These are phyloP conservation scores for Chlamydotis undulata DNA, from an alignment of 2,113 vertebrate species.

Conservation along the genomic window DNA sequence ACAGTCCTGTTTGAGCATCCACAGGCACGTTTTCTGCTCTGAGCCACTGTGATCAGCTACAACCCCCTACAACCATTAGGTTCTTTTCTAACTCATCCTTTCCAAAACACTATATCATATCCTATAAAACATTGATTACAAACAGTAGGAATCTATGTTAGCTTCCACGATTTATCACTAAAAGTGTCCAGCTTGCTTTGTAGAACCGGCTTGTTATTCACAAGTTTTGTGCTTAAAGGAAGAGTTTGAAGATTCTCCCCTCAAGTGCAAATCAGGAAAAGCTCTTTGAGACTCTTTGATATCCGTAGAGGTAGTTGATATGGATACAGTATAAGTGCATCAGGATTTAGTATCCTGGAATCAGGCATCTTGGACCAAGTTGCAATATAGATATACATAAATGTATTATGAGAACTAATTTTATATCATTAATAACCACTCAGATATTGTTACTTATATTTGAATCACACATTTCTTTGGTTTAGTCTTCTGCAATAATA, in stretches of 20 bases:
- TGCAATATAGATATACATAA: not conserved
- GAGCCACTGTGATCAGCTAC: not conserved
- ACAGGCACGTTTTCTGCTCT: not conserved
- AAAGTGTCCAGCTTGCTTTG: not conserved
- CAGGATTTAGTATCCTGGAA: not conserved
- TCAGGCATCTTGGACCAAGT: not conserved
- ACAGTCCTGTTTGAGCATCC: not conserved
- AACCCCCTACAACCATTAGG: not conserved
- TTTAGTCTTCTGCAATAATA: not conserved
- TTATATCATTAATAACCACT: not conserved
- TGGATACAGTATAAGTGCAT: not conserved
- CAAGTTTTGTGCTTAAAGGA: not conserved
- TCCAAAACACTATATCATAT: not conserved
- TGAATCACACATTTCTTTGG: not conserved
- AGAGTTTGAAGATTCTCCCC: not conserved
- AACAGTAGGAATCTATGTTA: not conserved
- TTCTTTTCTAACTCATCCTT: not conserved
- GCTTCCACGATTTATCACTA: not conserved
- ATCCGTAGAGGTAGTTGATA: not conserved
- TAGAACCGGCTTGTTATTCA: not conserved
- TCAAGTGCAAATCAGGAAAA: not conserved
- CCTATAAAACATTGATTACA: not conserved
- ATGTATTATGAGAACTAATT: not conserved
- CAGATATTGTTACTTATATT: not conserved
- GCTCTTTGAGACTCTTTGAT: not conserved